These are phyloP conservation scores for Spheniscus mendiculus DNA, from an alignment of 2,113 vertebrate genomes.

Conservation along the genomic window DNA sequence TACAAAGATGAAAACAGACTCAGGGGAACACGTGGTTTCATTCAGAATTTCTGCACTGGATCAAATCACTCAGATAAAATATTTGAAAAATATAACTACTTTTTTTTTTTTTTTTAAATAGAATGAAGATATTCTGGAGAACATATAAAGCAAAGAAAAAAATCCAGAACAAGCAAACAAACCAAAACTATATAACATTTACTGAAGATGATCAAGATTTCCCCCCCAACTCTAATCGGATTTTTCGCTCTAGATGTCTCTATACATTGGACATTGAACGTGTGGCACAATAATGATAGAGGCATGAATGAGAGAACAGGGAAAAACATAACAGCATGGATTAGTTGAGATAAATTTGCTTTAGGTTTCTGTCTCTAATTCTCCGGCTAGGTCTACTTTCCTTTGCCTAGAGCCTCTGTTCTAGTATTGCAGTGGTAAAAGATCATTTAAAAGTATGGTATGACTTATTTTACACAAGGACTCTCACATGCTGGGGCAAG, in stretches of 20 bases:
- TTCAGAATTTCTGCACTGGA: not conserved
- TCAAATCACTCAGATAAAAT: not conserved
- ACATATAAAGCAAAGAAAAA: not conserved
- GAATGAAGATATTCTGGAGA: not conserved
- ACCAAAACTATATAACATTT: not conserved
- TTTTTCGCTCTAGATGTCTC: not conserved
- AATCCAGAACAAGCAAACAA: not conserved
- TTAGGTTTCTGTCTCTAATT: not conserved
- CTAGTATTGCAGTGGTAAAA: not conserved
- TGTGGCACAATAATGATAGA: accelerated
- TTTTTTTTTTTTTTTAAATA: not conserved
- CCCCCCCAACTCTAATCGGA: not conserved
- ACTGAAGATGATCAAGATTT: not conserved
- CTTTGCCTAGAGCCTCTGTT: not conserved
- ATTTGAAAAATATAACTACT: not conserved
- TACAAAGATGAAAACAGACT: not conserved
- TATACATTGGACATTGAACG: not conserved
- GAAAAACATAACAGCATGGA: not conserved
- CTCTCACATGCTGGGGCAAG: not conserved
- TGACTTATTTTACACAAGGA: not conserved
- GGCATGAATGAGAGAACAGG: not conserved
- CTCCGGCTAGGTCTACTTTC: not conserved
- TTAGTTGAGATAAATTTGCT: not conserved
- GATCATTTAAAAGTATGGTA: not conserved
- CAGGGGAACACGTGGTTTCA: not conserved